These are phyloP conservation scores for Temnothorax longispinosus DNA, from an alignment of 1,140 invertebrate genomes.

Conservation along the genomic window DNA sequence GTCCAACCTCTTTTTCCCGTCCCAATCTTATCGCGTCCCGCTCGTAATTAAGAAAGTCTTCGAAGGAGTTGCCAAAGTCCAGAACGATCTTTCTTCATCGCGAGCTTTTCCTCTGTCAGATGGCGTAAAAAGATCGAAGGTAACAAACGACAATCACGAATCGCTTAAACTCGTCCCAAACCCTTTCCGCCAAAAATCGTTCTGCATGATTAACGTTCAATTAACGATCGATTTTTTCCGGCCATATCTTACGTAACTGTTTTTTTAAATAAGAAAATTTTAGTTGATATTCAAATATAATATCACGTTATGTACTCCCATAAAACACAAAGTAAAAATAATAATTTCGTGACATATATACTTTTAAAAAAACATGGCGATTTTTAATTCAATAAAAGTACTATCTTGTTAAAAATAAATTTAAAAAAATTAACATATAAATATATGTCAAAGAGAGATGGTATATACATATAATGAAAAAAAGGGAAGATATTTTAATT, in stretches of 20 bases:
- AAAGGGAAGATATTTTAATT: neutral
- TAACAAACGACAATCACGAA: slow-evolving; percentile 55
- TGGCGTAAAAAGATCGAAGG: slow-evolving; percentile 44
- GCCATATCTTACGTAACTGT: neutral
- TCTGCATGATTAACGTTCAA: slow-evolving; percentile 10
- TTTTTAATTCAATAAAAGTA: neutral
- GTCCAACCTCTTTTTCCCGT: slow-evolving; percentile 5
- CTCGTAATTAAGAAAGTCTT: slow-evolving; percentile 74
- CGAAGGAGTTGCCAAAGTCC: slow-evolving; percentile 42
- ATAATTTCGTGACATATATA: neutral
- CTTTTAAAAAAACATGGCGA: neutral
- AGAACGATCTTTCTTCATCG: slow-evolving; percentile 59
- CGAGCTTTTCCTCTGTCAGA: slow-evolving; percentile 32
- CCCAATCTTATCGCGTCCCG: slow-evolving; percentile 63
- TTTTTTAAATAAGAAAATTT: neutral
- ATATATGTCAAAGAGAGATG: neutral
- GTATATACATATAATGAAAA: neutral
- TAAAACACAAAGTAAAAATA: neutral
- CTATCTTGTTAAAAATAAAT: neutral
- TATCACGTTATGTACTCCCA: neutral
- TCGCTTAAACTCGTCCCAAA: slow-evolving; percentile 40
- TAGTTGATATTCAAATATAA: neutral
- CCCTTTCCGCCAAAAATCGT: neutral
- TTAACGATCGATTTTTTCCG: slow-evolving; percentile 17
- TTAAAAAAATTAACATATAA: neutral